Evolutionary conservation across 2,888 invertebrate genomes (phyloP).

Genomic region (Ennomos fuscantarius): DNA sequence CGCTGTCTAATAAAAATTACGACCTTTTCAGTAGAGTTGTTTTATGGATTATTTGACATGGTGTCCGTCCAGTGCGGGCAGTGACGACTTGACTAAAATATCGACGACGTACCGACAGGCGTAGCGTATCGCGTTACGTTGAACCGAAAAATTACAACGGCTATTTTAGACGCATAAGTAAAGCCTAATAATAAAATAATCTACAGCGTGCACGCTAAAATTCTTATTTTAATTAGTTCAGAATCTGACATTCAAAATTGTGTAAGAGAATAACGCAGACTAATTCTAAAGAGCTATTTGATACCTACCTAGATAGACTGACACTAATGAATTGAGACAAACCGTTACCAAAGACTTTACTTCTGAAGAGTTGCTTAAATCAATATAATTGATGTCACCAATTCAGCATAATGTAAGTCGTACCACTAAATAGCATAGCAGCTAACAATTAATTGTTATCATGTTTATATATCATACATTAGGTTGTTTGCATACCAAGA

Average conservation of each 20-base stretch:
- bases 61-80: slow-evolving; percentile 51
- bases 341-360: too few relatives aligned
- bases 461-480: slow-evolving; percentile 65
- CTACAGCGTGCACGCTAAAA: too few relatives aligned
- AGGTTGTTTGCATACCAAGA: slow-evolving; percentile 62
- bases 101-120: slow-evolving; percentile 67
- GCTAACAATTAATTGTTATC: slow-evolving; percentile 39
- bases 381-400: too few relatives aligned
- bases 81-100: slow-evolving; percentile 74
- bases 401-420: not conserved
- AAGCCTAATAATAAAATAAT: slow-evolving; percentile 38
- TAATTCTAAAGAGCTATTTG: too few relatives aligned
- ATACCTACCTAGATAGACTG: too few relatives aligned
- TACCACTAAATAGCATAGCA: slow-evolving; percentile 49
- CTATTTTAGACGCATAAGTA: slow-evolving; percentile 54
- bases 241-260: too few relatives aligned
- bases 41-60: slow-evolving; percentile 70
- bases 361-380: too few relatives aligned
- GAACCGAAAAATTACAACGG: slow-evolving; percentile 63
- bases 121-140: slow-evolving; percentile 69
- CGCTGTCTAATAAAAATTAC: slow-evolving; percentile 46
- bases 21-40: slow-evolving; percentile 39
- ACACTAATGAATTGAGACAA: too few relatives aligned
- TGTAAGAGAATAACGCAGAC: too few relatives aligned
- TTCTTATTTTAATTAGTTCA: too few relatives aligned